These are phyloP conservation scores for Gadopsis marmoratus DNA, from an alignment of 2,797 vertebrate species.

Conservation along the genomic window DNA sequence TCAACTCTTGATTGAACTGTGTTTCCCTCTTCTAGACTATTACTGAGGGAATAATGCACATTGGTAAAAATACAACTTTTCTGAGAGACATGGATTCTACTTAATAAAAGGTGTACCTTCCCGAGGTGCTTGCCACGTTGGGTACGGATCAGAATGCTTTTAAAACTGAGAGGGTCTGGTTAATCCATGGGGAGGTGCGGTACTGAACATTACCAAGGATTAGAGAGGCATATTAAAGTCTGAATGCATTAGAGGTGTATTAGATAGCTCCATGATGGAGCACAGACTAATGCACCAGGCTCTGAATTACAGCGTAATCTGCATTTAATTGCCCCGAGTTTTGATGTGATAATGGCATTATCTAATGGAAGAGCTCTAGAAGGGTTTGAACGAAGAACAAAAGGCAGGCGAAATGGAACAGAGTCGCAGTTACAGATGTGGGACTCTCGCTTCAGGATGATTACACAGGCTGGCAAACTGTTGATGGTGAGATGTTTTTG, in stretches of 20 bases:
- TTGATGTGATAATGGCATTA: slow-evolving; percentile 81
- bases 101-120: slow-evolving; percentile 61
- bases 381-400: slow-evolving; percentile 61
- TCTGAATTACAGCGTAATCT: slow-evolving; percentile 80
- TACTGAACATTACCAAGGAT: slow-evolving; percentile 80
- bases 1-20: slow-evolving; percentile 32
- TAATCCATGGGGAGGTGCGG: slow-evolving; percentile 78
- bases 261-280: slow-evolving; percentile 78
- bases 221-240: slow-evolving; percentile 79
- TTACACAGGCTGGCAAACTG: slow-evolving; percentile 40
- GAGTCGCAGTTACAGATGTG: slow-evolving; percentile 46
- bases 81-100: slow-evolving; percentile 30
- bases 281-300: slow-evolving; percentile 79
- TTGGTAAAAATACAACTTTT: slow-evolving; percentile 37
- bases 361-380: slow-evolving; percentile 75
- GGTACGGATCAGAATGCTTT: slow-evolving; percentile 77
- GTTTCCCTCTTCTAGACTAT: slow-evolving; percentile 5
- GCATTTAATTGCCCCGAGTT: slow-evolving; percentile 83
- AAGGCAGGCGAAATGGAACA: slow-evolving; percentile 56
- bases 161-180: slow-evolving; percentile 76
- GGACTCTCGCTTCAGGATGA: slow-evolving; percentile 42
- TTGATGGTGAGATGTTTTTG: slow-evolving; percentile 5
- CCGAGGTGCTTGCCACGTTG: slow-evolving; percentile 59
- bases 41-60: slow-evolving; percentile 22
- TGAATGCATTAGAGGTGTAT: slow-evolving; percentile 84